These are phyloP conservation scores for Biston stratarius DNA, from an alignment of 2,888 invertebrate species.

Conservation along the genomic window DNA sequence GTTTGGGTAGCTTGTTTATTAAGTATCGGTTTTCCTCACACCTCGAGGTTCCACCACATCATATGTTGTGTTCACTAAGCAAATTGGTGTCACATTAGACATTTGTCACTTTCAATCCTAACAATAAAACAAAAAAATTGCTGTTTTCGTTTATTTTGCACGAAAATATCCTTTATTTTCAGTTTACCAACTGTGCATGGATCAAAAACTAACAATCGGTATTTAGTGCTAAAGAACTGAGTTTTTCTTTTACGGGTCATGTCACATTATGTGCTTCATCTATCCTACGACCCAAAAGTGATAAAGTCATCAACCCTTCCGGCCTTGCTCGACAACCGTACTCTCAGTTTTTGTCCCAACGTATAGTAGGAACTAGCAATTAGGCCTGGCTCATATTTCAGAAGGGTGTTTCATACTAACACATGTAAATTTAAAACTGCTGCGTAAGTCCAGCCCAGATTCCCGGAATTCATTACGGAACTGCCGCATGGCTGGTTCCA, in stretches of 20 bases:
- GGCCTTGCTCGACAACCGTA: not conserved
- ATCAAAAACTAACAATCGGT: no score
- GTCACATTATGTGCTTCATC: constrained; percentile 1
- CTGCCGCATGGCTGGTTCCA: constrained; percentile 40
- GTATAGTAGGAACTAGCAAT: constrained; percentile 32
- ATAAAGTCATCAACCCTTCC: constrained; percentile 17
- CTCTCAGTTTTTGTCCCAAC: constrained; percentile 21
- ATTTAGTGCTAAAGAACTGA: not conserved
- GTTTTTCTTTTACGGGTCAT: not conserved
- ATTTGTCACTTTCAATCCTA: no score
- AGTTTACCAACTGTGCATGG: no score
- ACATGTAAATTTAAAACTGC: constrained; percentile 53
- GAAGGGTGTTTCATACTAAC: constrained; percentile 30
- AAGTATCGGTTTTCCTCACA: no score
- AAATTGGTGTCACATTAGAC: no score
- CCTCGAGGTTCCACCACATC: no score
- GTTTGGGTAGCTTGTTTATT: no score
- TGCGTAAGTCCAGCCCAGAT: constrained; percentile 46
- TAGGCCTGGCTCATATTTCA: constrained; percentile 27
- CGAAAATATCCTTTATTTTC: no score
- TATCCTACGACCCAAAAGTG: constrained; percentile 9
- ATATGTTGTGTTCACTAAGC: no score
- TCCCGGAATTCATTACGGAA: constrained; percentile 52
- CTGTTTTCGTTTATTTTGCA: no score
- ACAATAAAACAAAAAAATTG: no score